Base-by-base conservation (phyloP, 2,797 vertebrate genomes). In the Manis pentadactyla region DNA sequence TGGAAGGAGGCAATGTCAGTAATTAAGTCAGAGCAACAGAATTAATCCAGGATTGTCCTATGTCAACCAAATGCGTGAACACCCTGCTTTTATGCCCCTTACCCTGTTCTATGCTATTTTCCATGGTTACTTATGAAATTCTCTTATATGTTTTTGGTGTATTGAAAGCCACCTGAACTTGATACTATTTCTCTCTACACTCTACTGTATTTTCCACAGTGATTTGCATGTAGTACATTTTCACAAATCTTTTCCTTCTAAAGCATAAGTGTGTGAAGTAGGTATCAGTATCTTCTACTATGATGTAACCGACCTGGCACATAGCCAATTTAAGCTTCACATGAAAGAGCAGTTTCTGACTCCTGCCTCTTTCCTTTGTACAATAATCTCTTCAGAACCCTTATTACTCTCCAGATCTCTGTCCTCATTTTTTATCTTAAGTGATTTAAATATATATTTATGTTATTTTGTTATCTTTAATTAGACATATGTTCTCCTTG, bases 361-460 rank as follows among this genome's bases (percentile, higher is more conserved):
- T 57, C 7, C 66, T 82, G 27, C 8, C 19, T 81, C 9, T 77
- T 73, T 87, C 21, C 25, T 74, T 61, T 59, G 15, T 49, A 37
- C 9, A 2, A 49, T 63, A 73, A 92, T 71, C 34, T 23, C 13
- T 75, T 66, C 8, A 37, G 11, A 89, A 42, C 21, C 34, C 23
- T 57, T 66, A 75, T 21, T 49, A 75, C 2, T 2, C 6, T 83
- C 7, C 0, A 91, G 51, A 89, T 63, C 4, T 88, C 37, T 83
- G 8, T 84, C 8, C 0, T 75, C 39, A 25, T n/a, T 55, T 84
- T 96, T 68, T 69, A 69, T 82, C 42, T 66, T 64, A 92, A 83
- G 4, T 87, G 15, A 87, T 57, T 64, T 68, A 78, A 53, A 94
- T 78, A 87, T 49, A 69, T 84, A 88, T 42, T 95, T 88, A 4